Evolutionary conservation across 2,113 vertebrate species (phyloP), one percentile per base, ranked within the genome.

Genomic region (Catharus bicknelli): DNA sequence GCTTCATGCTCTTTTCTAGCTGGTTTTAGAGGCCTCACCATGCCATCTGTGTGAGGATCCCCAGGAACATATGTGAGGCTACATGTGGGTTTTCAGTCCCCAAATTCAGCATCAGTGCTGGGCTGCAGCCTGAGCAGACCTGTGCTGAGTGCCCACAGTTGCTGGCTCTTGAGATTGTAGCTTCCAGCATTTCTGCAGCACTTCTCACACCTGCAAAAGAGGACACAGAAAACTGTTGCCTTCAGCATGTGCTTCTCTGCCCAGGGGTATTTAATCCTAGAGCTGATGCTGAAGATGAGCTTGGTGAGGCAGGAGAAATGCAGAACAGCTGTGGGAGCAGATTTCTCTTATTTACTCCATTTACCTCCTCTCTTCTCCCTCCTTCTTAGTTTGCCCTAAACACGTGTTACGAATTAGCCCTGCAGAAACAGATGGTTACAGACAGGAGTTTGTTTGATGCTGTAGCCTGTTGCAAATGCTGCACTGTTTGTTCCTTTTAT

Each of bases 381-480:
- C 5, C 30, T 61, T 10, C 53, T 50, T 0, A 0, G 40, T 85
- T 92, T 91, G 51, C 63, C 78, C 84, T 40, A 20, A n/a, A 42
- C 72, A 27, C 0, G 2, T 54, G 70, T 86, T 88, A 54, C 0
- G 0, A 85, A 62, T 83, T 75, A 76, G 59, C 87, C 87, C 93
- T 92, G 82, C 73, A 51, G 72, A 95, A 83, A 83, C 43, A 73
- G 74, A 69, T 77, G 75, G 91, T 74, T 95, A 87, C 78, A 84
- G 76, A 55, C 76, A 82, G 75, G 84, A 58, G 77, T 64, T 43
- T 54, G 64, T 86, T 90, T 72, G 77, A 93, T 77, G 70, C 86
- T 92, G 86, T 92, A 95, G 93, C 95, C 93, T 94, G 48, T 82
- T 95, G 79, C 91, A 97, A 97, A 97, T 98, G 97, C 97, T 98